Conservation (phyloP, 2,797 vertebrate genomes). For the Oceanodroma leucorhoa region DNA sequence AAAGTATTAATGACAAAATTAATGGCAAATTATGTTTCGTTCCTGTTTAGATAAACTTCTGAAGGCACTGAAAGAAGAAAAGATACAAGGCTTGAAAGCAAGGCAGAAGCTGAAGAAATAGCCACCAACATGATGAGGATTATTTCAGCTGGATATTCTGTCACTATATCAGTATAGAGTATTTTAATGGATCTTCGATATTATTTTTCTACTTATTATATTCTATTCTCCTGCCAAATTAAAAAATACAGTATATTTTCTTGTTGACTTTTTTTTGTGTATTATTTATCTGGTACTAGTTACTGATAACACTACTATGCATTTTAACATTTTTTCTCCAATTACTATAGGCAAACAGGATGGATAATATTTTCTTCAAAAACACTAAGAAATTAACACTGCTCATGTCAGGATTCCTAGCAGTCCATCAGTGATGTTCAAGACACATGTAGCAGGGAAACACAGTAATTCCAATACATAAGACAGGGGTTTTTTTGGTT, state of each 20-base stretch:
- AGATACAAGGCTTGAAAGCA: constrained; percentile 66
- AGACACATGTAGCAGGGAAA: neutral
- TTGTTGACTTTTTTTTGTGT: neutral
- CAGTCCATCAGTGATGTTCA: neutral
- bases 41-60: constrained; percentile 73
- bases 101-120: constrained; percentile 58
- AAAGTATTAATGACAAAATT: neutral
- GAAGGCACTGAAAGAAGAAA: constrained; percentile 71
- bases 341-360: neutral
- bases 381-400: neutral
- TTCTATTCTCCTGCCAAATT: neutral
- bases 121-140: neutral
- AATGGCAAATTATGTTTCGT: neutral
- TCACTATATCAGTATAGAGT: neutral
- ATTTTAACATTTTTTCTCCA: neutral
- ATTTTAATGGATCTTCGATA: neutral
- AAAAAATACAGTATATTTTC: neutral
- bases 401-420: neutral
- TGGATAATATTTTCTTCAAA: neutral
- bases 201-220: neutral
- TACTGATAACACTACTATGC: neutral
- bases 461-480: neutral
- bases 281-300: neutral
- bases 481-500: rapidly evolving
- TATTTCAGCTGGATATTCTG: neutral